Evolutionary conservation across 2,113 vertebrate species (phyloP).

Genomic region (Zapus hudsonius): DNA sequence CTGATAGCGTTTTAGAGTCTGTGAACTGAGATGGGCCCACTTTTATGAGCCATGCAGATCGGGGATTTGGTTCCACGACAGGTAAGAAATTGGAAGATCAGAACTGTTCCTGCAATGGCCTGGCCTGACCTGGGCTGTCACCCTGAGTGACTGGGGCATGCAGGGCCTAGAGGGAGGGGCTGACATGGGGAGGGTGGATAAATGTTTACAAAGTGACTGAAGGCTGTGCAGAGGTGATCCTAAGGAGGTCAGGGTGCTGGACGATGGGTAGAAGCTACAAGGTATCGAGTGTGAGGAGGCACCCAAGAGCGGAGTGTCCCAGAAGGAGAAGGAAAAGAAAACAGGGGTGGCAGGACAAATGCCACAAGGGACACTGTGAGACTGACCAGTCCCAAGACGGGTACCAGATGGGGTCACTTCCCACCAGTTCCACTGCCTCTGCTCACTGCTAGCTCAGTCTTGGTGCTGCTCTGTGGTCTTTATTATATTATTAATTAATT

Average conservation of each 20-base stretch:
- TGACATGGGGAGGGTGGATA: neutral
- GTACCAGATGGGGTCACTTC: fast-evolving
- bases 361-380: neutral
- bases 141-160: too few relatives aligned
- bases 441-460: too few relatives aligned
- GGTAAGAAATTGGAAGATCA: neutral
- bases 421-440: fast-evolving
- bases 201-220: neutral
- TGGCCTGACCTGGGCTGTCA: neutral
- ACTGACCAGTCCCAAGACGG: neutral
- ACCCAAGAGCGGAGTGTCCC: neutral
- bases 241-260: fast-evolving
- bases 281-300: neutral
- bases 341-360: too few relatives aligned
- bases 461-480: neutral
- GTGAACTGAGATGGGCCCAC: neutral
- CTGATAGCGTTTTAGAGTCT: neutral
- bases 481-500: too few relatives aligned
- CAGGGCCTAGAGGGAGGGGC: too few relatives aligned
- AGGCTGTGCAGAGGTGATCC: neutral
- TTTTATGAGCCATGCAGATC: neutral
- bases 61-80: neutral
- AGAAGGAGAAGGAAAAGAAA: neutral
- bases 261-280: neutral
- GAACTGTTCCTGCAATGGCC: fast-evolving